A percentile compares a stretch with the other conserved stretches of the same genome.
These are phyloP conservation scores for Catostylus mosaicus DNA, from an alignment of 30 jellyfish, hydroid and myxozoan genomes.

Conservation along the genomic window DNA sequence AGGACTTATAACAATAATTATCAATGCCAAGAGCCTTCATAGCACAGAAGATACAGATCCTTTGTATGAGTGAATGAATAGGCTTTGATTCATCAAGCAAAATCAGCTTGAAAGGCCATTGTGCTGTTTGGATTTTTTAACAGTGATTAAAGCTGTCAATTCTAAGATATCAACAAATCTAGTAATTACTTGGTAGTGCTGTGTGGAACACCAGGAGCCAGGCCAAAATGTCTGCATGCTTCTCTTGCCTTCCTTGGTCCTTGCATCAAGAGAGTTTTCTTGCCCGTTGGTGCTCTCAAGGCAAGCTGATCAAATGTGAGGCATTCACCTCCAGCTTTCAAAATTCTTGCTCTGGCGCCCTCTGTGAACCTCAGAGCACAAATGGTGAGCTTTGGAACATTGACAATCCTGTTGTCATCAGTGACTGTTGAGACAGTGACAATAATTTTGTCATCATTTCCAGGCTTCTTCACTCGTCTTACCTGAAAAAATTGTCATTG, in stretches of 20 bases:
- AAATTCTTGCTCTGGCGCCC: constrained; percentile 96
- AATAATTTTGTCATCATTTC: constrained; percentile 74
- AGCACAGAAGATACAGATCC: too few species aligned
- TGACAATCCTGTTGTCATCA: constrained; percentile 86
- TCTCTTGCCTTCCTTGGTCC: constrained; percentile 95
- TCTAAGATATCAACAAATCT: too few species aligned
- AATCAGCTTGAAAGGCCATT: too few species aligned
- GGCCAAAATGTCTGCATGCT: constrained; percentile 96
- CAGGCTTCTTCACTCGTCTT: constrained; percentile 89
- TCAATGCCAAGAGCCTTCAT: too few species aligned
- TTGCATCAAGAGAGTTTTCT: constrained; percentile 93
- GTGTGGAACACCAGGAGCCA: constrained; percentile 99
- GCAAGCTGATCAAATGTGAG: constrained; percentile 98
- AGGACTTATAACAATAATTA: too few species aligned
- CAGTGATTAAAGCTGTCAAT: too few species aligned
- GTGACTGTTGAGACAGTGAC: constrained; percentile 97
- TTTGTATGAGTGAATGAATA: too few species aligned
- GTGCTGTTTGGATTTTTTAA: too few species aligned
- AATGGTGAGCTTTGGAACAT: constrained; percentile 85
- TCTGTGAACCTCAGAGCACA: constrained; percentile 96
- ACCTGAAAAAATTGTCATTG: too few species aligned
- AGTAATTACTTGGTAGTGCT: constrained; percentile 95
- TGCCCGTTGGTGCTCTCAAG: constrained; percentile 96
- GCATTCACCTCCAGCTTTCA: constrained; percentile 98
- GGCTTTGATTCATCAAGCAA: too few species aligned